These are phyloP conservation scores for Distichodus sexfasciatus DNA, from an alignment of 2,797 vertebrate species.

Conservation along the genomic window DNA sequence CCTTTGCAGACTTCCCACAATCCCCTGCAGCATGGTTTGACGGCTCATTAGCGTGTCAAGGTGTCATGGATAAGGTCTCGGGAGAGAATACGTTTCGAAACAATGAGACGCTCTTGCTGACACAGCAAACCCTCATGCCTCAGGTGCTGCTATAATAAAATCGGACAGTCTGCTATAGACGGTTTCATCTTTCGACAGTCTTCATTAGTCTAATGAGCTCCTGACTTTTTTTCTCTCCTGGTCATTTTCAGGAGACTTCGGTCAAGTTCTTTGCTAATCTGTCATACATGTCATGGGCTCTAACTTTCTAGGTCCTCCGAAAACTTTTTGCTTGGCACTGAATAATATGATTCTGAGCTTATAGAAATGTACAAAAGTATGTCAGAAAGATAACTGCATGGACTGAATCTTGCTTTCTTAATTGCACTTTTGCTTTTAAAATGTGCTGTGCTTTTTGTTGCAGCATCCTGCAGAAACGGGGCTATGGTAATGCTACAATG, in stretches of 20 bases:
- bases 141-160: conserved; percentile 56
- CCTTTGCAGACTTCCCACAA: background rate
- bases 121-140: conserved; percentile 57
- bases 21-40: conserved; percentile 31
- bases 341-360: too few species aligned
- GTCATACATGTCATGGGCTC: too few species aligned
- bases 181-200: conserved; percentile 39
- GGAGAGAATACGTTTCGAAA: conserved; percentile 36
- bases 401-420: too few species aligned
- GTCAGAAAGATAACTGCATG: too few species aligned
- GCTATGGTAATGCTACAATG: background rate
- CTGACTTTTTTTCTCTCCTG: conserved; percentile 52
- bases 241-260: conserved; percentile 61
- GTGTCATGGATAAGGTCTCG: conserved; percentile 45
- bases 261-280: background rate
- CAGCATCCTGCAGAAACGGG: too few species aligned
- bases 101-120: conserved; percentile 55
- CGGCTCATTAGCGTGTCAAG: conserved; percentile 43
- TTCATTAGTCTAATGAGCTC: conserved; percentile 70
- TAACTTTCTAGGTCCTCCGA: too few species aligned
- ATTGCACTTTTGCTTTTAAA: too few species aligned
- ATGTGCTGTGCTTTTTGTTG: too few species aligned
- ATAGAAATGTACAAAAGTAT: too few species aligned
- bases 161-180: conserved; percentile 55
- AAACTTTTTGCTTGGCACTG: too few species aligned